Base-by-base conservation (phyloP, 2,113 vertebrate species). In the Pachypanchax playfairii region DNA sequence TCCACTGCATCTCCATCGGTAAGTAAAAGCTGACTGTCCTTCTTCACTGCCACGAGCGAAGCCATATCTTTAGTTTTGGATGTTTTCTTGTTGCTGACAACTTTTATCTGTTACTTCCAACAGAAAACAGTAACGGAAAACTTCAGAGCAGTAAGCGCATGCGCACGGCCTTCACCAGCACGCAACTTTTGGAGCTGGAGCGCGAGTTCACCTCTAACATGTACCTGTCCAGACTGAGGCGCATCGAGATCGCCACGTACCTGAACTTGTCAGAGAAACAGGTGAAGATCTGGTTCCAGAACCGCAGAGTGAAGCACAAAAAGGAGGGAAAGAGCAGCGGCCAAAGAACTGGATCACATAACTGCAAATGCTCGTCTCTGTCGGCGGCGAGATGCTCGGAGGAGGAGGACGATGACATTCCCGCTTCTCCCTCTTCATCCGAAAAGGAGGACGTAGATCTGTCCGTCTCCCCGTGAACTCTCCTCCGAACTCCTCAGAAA, bases 211-310 rank as follows among this genome's bases (percentile, higher is more conserved):
- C 97, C 55, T 95, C 97, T 72, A 99, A 99, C 85, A 98, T 98
- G 96, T 99, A 98, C 90, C 93, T 99, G 71, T 99, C 97, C 67
- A 93, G 97, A 64, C 94, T 99, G 68, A 90, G 97, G 84, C 95
- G 97, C 91, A 99, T 99, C 74, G 97, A 99, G 90, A 99, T 99
- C 80, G 97, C 97, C 75, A 99, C 97, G 47, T 99, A 99, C 91
- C 94, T 99, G 85, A 98, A 98, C 85, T 93, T 99, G 82, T 98
- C 97, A 6, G 97, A 98, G 91, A 98, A 99, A 78, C 97, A 98
- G 88, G 97, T 98, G 72, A 98, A 99, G 88, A 99, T 99, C 84
- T 99, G 97, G 97, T 99, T 99, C 91, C 97, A 99, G 88, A 99
- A 99, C 85, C 94, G 97, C 63, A 89, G 97, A 12, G 97, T 99